These are phyloP conservation scores for Hirudinaria manillensis DNA, from an alignment of 2,888 invertebrate species.

Conservation along the genomic window DNA sequence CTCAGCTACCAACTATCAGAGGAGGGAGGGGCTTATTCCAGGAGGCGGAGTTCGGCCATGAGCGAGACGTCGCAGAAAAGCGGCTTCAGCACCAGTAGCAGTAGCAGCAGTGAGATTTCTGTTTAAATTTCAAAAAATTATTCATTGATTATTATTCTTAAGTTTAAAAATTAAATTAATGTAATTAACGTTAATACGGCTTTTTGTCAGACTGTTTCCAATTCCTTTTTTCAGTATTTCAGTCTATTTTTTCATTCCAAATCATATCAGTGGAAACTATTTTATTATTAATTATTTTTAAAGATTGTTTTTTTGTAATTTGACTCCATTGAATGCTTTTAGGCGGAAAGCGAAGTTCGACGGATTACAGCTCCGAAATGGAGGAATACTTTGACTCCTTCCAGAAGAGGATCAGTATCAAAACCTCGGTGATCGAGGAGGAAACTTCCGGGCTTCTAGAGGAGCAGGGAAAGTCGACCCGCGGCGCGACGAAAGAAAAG, in stretches of 20 bases:
- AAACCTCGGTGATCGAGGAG: constrained; percentile 44
- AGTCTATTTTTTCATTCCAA: not conserved
- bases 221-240: not conserved
- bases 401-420: constrained; percentile 36
- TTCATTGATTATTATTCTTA: no score
- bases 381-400: constrained; percentile 49
- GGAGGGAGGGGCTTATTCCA: constrained; percentile 23
- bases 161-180: not conserved
- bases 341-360: constrained; percentile 47
- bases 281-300: no score
- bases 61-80: constrained; percentile 38
- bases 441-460: constrained; percentile 38
- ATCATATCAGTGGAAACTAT: no score
- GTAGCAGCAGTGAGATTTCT: constrained; percentile 44
- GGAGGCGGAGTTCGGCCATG: constrained; percentile 49
- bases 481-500: not conserved
- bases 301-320: not conserved
- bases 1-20: constrained; percentile 23
- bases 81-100: constrained; percentile 55
- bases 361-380: constrained; percentile 49
- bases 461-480: constrained; percentile 17
- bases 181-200: not conserved
- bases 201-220: not conserved
- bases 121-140: no score
- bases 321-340: not conserved